These are phyloP conservation scores for Gadopsis marmoratus DNA, from an alignment of 2,797 vertebrate genomes.

Conservation along the genomic window DNA sequence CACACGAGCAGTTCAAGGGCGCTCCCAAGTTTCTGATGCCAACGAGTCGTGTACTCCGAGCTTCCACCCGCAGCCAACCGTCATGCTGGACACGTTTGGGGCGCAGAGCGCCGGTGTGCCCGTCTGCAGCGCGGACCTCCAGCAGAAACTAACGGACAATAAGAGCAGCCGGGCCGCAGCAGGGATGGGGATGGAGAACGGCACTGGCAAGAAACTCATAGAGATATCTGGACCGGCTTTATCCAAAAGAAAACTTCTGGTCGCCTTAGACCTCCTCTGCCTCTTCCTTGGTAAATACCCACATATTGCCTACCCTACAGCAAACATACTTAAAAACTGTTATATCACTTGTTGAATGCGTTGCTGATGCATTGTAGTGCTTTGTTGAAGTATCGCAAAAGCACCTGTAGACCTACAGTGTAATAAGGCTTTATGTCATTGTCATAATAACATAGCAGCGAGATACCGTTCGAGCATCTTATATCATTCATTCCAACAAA, in stretches of 20 bases:
- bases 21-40: slow-evolving; percentile 33
- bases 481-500: background rate
- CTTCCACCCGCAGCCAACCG: background rate
- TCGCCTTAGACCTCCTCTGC: slow-evolving; percentile 79
- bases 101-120: slow-evolving; percentile 32
- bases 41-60: background rate
- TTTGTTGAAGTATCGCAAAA: background rate
- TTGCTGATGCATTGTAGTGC: background rate
- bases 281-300: slow-evolving; percentile 77
- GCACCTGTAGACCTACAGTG: background rate
- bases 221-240: slow-evolving; percentile 62
- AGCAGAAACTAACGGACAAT: slow-evolving; percentile 67
- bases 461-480: too few species aligned
- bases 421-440: too few species aligned
- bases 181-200: slow-evolving; percentile 66
- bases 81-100: slow-evolving; percentile 73
- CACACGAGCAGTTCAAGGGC: slow-evolving; percentile 12
- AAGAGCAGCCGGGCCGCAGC: slow-evolving; percentile 26
- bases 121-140: slow-evolving; percentile 57
- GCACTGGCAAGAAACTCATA: slow-evolving; percentile 59
- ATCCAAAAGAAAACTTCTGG: slow-evolving; percentile 76
- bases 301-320: background rate
- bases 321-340: background rate
- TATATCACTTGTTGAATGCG: background rate
- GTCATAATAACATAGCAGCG: too few species aligned